Evolutionary conservation across 2,888 invertebrate genomes (phyloP).

Genomic region (Meteorus colon): DNA sequence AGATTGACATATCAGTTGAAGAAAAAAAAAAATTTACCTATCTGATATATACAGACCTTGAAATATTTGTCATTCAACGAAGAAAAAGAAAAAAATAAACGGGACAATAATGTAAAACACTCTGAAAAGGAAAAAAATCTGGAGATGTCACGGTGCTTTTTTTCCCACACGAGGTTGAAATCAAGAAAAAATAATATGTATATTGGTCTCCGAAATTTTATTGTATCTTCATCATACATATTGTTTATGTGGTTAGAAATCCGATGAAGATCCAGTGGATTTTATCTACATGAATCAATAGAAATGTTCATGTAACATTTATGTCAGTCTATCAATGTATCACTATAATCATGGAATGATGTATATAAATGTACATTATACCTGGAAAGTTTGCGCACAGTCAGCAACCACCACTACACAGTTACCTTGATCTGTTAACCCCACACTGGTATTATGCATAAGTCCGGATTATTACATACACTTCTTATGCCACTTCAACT

Average conservation of each 20-base stretch:
- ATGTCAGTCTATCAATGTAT: neutral
- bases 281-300: neutral
- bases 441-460: constrained; percentile 47
- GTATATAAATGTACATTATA: neutral
- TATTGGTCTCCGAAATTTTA: no score
- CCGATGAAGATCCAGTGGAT: neutral
- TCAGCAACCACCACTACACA: constrained; percentile 33
- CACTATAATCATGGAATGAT: neutral
- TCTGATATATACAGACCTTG: no score
- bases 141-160: no score
- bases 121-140: no score
- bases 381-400: constrained; percentile 1
- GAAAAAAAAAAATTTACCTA: neutral
- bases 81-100: no score
- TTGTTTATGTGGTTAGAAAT: no score
- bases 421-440: constrained; percentile 66
- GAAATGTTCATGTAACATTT: neutral
- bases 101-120: no score
- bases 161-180: no score
- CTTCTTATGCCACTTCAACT: constrained; percentile 51
- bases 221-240: no score
- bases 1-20: neutral
- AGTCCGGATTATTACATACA: constrained; percentile 55
- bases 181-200: no score
- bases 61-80: no score